Base-by-base conservation (phyloP, 2,113 vertebrate genomes). In the Todiramphus saurophagus region DNA sequence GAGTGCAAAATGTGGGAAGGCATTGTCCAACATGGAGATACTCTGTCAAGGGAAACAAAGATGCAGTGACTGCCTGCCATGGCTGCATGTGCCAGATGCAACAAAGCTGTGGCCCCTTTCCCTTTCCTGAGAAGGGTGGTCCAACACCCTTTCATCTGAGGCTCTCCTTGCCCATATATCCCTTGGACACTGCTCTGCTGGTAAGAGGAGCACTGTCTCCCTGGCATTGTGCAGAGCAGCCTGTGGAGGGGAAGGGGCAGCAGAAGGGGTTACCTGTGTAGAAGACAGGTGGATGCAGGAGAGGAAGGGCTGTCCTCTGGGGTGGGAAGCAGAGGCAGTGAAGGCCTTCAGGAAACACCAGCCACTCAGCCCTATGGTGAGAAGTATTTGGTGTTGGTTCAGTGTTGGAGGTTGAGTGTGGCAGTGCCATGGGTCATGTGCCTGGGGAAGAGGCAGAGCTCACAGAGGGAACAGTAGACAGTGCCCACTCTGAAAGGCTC, bases 341-440 rank as follows among this genome's bases (percentile, higher is more conserved):
- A 0, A 5, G 39, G 5, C 15, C 56, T 84, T 35, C n/a, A 73
- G 74, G 50, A 35, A 64, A 69, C 66, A 23, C 0, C 46, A 46
- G 23, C 35, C 3, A 0, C 7, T 24, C 31, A 1, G 2, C 46
- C 31, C 44, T 2, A 1, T 2, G 0, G 39, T 18, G 72, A 51
- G 70, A 41, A 27, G 23, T 13, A 31, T 67, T 80, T 76, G 84
- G 50, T 90, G 59, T 33, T 16, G 10, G 51, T 41, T 74, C 0
- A 0, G 15, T 44, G 2, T 1, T 25, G 67, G 2, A 28, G 28
- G 10, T 17, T 53, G 39, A 64, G 17, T 0, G 15, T 24, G 41
- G 50, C 68, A 73, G 50, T 4, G 39, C 51, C 1, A 1, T 0
- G 1, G 48, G 12, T 41, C 0, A 0, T 27, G 51, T 1, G 2